Conservation (phyloP, 2,797 vertebrate species). For the Lophius americanus region DNA sequence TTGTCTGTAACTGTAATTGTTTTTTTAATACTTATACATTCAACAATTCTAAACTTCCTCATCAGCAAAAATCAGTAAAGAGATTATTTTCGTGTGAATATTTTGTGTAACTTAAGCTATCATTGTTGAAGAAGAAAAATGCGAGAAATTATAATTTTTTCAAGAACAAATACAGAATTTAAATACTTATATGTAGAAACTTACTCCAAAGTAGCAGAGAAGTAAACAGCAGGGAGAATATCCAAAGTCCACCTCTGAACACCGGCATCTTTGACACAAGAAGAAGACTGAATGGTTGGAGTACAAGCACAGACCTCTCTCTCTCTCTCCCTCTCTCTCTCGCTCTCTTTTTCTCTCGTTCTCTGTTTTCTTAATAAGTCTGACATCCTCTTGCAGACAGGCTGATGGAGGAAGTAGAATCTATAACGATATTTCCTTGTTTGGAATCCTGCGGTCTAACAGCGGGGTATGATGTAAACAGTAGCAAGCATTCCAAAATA, state of each 20-base stretch:
- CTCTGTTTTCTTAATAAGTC: slow-evolving; percentile 57
- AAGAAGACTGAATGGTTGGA: slow-evolving; percentile 22
- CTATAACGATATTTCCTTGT: slow-evolving; percentile 73
- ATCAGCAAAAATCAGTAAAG: not conserved
- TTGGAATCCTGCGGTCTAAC: slow-evolving; percentile 25
- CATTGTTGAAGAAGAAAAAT: not conserved
- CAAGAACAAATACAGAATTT: not conserved
- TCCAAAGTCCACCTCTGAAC: slow-evolving; percentile 41
- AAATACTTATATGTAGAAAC: slow-evolving; percentile 1
- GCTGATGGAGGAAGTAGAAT: slow-evolving; percentile 54
- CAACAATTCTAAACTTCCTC: not conserved
- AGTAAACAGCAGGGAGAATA: slow-evolving; percentile 43
- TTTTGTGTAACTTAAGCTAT: not conserved
- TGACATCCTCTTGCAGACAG: slow-evolving; percentile 69
- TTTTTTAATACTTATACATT: not conserved
- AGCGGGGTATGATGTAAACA: slow-evolving; percentile 22
- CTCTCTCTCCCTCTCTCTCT: slow-evolving; percentile 25
- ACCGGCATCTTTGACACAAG: slow-evolving; percentile 61
- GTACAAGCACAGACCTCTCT: not conserved
- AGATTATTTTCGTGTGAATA: not conserved
- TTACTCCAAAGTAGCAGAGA: slow-evolving; percentile 63
- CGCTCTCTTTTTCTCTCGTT: slow-evolving; percentile 31
- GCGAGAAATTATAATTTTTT: not conserved
- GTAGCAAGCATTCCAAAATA: slow-evolving; percentile 12
- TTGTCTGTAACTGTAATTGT: not conserved